These are phyloP conservation scores for Caradrina clavipalpis DNA, from an alignment of 2,888 invertebrate genomes.

Conservation along the genomic window DNA sequence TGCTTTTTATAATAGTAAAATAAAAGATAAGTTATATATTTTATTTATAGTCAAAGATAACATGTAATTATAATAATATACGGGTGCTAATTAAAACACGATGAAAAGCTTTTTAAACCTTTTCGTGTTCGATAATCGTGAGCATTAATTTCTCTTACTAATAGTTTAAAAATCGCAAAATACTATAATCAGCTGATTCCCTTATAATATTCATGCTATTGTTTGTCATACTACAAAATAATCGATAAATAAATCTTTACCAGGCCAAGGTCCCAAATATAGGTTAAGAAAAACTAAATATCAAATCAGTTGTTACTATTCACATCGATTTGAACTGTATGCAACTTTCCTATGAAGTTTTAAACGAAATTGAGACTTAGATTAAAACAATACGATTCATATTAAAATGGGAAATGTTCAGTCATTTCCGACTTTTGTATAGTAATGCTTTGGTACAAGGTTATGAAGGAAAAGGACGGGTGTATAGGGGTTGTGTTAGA, in stretches of 20 bases:
- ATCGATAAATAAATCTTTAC: constrained; percentile 50
- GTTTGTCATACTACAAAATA: constrained; percentile 40
- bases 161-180: neutral
- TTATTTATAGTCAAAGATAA: too few species aligned
- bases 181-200: constrained; percentile 10
- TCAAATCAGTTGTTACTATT: constrained; percentile 78
- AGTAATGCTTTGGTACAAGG: constrained; percentile 85
- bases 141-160: neutral
- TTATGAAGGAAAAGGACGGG: constrained; percentile 75
- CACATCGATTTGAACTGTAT: constrained; percentile 79
- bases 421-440: constrained; percentile 87
- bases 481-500: constrained; percentile 62
- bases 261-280: constrained; percentile 81
- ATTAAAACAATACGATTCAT: constrained; percentile 71
- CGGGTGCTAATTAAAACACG: too few species aligned
- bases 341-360: constrained; percentile 70
- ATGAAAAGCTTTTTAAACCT: too few species aligned
- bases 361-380: constrained; percentile 68
- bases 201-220: constrained; percentile 38
- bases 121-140: too few species aligned
- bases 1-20: too few species aligned
- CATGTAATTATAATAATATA: too few species aligned
- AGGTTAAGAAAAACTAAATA: constrained; percentile 81
- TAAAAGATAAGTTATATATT: too few species aligned
- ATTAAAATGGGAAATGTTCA: constrained; percentile 76